Evolutionary conservation across 1,140 invertebrate species (phyloP).

Genomic region (Papilio xuthus): DNA sequence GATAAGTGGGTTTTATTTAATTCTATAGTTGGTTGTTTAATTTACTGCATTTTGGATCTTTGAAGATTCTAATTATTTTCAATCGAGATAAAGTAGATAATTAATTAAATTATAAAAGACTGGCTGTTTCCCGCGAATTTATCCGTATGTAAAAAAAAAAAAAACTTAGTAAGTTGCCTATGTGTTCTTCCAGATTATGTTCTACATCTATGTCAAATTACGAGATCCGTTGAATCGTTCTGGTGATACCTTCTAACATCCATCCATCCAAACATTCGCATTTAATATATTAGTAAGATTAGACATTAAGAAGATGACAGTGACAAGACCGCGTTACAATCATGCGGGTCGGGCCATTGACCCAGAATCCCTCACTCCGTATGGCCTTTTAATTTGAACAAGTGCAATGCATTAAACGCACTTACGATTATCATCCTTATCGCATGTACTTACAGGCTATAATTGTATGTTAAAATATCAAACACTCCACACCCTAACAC

Average conservation of each 20-base stretch:
- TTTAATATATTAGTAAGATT: neutral
- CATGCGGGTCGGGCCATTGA: conserved; percentile 30
- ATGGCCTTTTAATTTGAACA: conserved; percentile 31
- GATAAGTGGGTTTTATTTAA: neutral
- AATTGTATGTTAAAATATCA: neutral
- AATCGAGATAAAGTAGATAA: too few species aligned
- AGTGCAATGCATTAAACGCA: neutral
- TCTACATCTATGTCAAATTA: too few species aligned
- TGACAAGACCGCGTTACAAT: neutral
- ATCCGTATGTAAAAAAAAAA: too few species aligned
- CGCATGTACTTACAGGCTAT: neutral
- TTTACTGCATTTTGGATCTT: neutral
- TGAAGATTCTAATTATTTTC: too few species aligned
- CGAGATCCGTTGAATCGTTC: too few species aligned
- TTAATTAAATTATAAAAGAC: too few species aligned
- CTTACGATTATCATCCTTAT: conserved; percentile 25
- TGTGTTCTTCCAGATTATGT: too few species aligned
- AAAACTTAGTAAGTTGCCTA: too few species aligned
- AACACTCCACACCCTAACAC: neutral
- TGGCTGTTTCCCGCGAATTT: too few species aligned
- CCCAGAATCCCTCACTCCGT: conserved; percentile 28
- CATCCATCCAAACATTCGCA: too few species aligned
- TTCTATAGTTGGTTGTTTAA: neutral
- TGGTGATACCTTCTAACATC: too few species aligned
- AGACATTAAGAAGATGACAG: neutral